Evolutionary conservation across 1,140 invertebrate genomes (phyloP), one percentile per base, ranked within the genome.

Genomic region (Pomacea maculata): DNA sequence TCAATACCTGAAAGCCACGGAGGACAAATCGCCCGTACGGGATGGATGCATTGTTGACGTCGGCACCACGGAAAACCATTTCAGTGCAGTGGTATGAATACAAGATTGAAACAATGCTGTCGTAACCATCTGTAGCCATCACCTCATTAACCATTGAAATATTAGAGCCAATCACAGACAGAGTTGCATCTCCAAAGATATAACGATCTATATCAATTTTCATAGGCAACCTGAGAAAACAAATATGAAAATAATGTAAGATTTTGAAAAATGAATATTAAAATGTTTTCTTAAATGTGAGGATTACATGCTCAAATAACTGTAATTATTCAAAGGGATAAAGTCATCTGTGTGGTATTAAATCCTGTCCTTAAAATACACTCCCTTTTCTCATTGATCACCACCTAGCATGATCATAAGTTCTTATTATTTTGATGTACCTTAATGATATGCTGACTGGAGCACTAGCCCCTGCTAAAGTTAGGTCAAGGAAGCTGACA

Each of bases 81-180:
- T 68, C 55, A 45, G 79, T 75, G 73, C 83, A 84, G 77, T 84
- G 83, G 79, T 68, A 84, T 2, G 83, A 84, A 70, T 82, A 84
- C 19, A 77, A 67, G 11, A 79, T 74, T n/a, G 83, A 75, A 12
- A 81, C 65, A 12, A 76, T 71, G 0, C 64, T 21, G 73, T 82
- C 81, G 8, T 75, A 74, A 55, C 54, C 71, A 12, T 61, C 57
- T 29, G 61, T 72, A 54, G 52, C 80, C 71, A 83, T 21, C 2
- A 54, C 64, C 0, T 34, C 73, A 71, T 80, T 80, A 0, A 64
- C 64, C 8, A 64, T 21, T 17, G 61, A 25, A 9, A 64, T 52
- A 45, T 76, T 80, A 14, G 11, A 1, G 15, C 57, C 57, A 61
- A 17, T 9, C 57, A 61, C 57, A 14, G 57, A 61, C 57, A 61